A percentile compares a stretch with the other conserved stretches of the same genome.
These are phyloP conservation scores for Auanema sp. DNA, from an alignment of 2,888 invertebrate species.

Conservation along the genomic window DNA sequence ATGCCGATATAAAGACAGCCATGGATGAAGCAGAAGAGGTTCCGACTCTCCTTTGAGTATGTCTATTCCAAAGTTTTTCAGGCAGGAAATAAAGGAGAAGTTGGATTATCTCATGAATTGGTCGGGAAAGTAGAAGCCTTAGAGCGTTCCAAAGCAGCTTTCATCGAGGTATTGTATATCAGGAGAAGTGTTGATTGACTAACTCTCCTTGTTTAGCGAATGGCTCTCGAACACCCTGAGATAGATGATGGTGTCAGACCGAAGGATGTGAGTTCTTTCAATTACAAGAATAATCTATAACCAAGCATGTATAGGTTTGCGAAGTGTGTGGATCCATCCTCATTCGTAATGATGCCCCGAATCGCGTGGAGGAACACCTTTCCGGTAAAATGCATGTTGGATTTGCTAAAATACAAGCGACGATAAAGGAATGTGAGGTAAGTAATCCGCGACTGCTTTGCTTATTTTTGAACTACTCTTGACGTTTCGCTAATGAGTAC, in stretches of 20 bases:
- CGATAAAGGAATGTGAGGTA: constrained; percentile 36
- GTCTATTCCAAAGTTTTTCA: constrained; percentile 9
- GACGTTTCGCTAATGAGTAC: too few relatives aligned
- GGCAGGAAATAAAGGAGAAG: constrained; percentile 33
- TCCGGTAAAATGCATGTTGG: constrained; percentile 98
- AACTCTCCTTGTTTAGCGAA: background rate
- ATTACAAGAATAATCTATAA: background rate
- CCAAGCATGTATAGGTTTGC: constrained; percentile 74
- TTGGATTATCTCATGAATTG: constrained; percentile 28
- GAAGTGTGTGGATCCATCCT: constrained; percentile 96
- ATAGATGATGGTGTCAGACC: constrained; percentile 10
- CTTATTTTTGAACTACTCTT: too few relatives aligned
- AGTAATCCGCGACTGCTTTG: background rate
- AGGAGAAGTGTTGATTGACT: background rate
- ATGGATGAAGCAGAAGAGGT: constrained; percentile 32
- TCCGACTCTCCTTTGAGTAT: background rate
- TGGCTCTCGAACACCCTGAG: constrained; percentile 12
- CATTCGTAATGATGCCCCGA: constrained; percentile 97
- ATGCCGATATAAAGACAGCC: constrained; percentile 23
- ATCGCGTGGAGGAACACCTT: constrained; percentile 93
- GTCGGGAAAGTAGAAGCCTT: constrained; percentile 23
- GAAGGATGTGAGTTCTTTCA: constrained; percentile 13
- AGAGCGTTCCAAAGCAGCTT: background rate
- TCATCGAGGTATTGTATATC: constrained; percentile 8
- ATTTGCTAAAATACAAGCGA: constrained; percentile 67